Conservation (phyloP, 2,113 vertebrate genomes). For the Peromyscus leucopus region DNA sequence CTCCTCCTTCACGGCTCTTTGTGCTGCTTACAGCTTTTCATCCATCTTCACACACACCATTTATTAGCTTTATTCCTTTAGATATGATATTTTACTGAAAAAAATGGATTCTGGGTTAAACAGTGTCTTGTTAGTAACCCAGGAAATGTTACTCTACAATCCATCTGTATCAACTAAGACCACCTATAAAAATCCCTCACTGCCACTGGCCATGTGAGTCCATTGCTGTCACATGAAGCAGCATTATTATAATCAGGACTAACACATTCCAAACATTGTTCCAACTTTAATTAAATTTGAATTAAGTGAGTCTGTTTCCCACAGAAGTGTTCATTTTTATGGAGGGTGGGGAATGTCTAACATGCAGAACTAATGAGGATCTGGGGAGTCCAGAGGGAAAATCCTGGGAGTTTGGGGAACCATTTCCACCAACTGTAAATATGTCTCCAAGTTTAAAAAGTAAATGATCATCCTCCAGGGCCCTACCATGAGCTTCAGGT, state of each 20-base stretch:
- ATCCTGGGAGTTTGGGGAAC: background rate
- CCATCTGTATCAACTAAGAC: fast-evolving
- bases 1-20: background rate
- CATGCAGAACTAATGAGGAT: background rate
- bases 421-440: background rate
- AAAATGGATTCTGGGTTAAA: background rate
- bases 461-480: background rate
- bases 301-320: conserved; percentile 50
- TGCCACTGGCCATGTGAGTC: background rate
- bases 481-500: background rate
- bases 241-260: background rate
- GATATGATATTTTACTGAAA: background rate
- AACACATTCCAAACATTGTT: background rate
- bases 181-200: fast-evolving
- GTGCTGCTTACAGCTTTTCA: fast-evolving
- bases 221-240: fast-evolving
- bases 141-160: fast-evolving
- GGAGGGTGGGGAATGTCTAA: background rate
- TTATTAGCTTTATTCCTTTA: background rate
- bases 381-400: background rate
- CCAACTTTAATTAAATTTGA: conserved; percentile 59
- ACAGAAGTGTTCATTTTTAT: conserved; percentile 54
- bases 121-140: background rate
- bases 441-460: background rate
- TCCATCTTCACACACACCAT: background rate